Conservation (phyloP, 2,888 invertebrate genomes). For the Mesorhabditis sp. region DNA sequence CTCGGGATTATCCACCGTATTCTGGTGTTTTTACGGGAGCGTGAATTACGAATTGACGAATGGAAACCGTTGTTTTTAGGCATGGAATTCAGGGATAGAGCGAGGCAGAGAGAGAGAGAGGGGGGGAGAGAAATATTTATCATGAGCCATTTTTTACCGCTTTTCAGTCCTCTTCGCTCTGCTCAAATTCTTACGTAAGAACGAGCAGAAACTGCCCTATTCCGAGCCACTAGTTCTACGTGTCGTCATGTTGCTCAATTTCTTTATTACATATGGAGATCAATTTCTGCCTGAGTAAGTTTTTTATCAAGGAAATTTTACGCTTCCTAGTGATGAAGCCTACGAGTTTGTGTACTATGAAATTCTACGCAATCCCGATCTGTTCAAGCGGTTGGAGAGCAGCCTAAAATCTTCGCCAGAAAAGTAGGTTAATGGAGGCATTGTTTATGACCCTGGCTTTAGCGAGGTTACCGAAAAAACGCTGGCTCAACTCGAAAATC, state of each 20-base stretch:
- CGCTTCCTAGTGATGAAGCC: not conserved
- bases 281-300: not conserved
- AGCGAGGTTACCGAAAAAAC: conserved; percentile 1
- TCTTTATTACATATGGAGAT: conserved; percentile 4
- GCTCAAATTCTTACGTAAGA: not conserved
- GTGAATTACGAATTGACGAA: not conserved
- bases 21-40: not conserved
- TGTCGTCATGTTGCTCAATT: not conserved
- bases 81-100: not conserved
- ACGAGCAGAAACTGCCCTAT: not conserved
- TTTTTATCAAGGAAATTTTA: not conserved
- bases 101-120: no score
- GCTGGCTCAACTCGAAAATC: not conserved
- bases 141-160: not conserved
- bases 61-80: conserved; percentile 5
- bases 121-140: not conserved
- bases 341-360: not conserved
- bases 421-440: not conserved
- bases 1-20: conserved; percentile 1
- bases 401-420: not conserved
- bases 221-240: not conserved
- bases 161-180: not conserved
- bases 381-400: not conserved
- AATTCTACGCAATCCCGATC: not conserved
- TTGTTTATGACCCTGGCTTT: not conserved